phyloP scores from a whole-genome alignment of 2,113 vertebrate species.

The Rostratula benghalensis region DNA sequence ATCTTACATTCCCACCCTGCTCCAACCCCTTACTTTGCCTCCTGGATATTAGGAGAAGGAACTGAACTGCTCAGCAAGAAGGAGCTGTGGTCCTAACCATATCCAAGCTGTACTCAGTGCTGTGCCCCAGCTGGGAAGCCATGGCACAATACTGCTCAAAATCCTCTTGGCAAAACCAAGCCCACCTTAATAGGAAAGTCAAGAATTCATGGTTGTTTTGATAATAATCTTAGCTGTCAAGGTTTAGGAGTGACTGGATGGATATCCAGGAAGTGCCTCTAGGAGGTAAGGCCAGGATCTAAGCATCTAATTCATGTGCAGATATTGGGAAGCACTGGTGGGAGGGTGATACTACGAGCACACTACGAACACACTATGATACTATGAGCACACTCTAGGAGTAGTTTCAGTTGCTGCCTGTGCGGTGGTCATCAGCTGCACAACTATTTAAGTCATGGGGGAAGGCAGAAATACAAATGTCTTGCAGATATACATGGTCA shows the following conservation, averaged over 20 bases:
- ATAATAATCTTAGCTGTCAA: not conserved
- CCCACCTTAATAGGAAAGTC: not conserved
- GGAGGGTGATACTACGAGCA: not conserved
- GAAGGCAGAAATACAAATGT: not conserved
- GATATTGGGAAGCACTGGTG: rapidly evolving
- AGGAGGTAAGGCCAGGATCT: not conserved
- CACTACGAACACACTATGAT: not conserved
- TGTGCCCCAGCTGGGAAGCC: not conserved
- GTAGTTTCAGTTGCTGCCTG: not conserved
- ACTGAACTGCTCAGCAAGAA: not conserved
- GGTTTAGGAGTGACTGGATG: not conserved
- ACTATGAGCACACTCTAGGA: not conserved
- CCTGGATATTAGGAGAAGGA: not conserved
- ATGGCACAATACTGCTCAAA: not conserved
- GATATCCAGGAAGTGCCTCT: not conserved
- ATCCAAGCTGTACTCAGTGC: not conserved
- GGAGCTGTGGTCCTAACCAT: not conserved
- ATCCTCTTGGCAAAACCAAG: not conserved
- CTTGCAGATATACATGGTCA: not conserved
- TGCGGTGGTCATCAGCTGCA: not conserved
- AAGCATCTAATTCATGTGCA: not conserved
- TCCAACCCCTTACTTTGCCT: not conserved
- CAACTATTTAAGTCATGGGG: not conserved
- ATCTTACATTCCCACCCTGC: not conserved
- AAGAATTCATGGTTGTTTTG: not conserved